phyloP scores from a whole-genome alignment of 1,140 invertebrate species.

The Lepidurus packardi region DNA sequence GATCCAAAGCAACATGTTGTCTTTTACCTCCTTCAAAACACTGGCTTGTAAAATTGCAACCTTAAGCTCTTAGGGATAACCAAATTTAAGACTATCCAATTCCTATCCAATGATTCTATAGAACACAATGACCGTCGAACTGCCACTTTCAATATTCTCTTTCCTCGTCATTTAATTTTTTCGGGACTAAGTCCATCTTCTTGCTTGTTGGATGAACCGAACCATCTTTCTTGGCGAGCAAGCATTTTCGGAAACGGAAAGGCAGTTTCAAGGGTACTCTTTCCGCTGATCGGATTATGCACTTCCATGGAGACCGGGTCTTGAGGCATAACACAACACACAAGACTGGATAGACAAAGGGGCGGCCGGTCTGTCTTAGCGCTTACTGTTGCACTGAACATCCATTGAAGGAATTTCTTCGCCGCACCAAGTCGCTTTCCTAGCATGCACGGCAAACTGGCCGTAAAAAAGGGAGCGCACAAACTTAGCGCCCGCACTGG shows the following conservation, averaged over 20 bases:
- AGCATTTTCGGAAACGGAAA: not conserved
- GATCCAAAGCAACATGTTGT: constrained; percentile 15
- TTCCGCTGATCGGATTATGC: not conserved
- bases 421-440: not conserved
- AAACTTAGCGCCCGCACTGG: not conserved
- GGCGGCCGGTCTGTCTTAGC: constrained; percentile 4
- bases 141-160: constrained; percentile 10
- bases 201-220: not conserved
- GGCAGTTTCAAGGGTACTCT: constrained; percentile 16
- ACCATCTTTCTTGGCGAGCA: not conserved
- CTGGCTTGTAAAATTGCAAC: not conserved
- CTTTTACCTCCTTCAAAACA: not conserved
- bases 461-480: not conserved
- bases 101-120: not conserved
- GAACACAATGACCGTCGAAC: not conserved
- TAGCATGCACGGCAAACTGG: not conserved
- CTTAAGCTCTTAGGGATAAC: constrained; percentile 17
- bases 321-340: constrained; percentile 21
- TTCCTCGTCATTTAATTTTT: not conserved
- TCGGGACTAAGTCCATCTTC: not conserved
- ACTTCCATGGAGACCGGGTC: constrained; percentile 17
- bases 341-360: not conserved
- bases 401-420: not conserved
- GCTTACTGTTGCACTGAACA: constrained; percentile 1
- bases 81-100: not conserved